These are phyloP conservation scores for Atlantisia rogersi DNA, from an alignment of 2,113 vertebrate genomes.

Conservation along the genomic window DNA sequence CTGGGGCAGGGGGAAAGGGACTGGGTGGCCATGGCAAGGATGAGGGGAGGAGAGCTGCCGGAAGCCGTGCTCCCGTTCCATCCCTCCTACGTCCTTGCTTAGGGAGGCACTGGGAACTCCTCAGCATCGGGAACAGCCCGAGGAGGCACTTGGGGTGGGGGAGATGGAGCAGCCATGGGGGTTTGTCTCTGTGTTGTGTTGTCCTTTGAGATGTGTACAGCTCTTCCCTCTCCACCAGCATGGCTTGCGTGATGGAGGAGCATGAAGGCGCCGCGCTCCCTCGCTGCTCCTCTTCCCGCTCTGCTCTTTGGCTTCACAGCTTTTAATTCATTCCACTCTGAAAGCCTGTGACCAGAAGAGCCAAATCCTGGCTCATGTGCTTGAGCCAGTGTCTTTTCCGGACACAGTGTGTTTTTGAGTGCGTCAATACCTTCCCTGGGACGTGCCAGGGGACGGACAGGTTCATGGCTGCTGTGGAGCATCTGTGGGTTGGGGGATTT, in stretches of 20 bases:
- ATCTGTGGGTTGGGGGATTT: fast-evolving
- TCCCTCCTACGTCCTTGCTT: background rate
- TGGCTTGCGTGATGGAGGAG: background rate
- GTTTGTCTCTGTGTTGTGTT: background rate
- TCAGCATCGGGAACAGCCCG: background rate
- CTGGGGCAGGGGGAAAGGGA: background rate
- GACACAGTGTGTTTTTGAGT: fast-evolving
- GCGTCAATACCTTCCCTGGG: fast-evolving
- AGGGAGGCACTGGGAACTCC: background rate
- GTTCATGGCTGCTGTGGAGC: fast-evolving
- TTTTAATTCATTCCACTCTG: background rate
- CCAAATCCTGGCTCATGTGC: fast-evolving
- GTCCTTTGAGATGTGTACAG: fast-evolving
- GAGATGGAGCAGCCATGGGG: too few relatives aligned
- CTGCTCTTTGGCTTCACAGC: background rate
- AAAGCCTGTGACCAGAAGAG: background rate
- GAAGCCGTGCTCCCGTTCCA: fast-evolving
- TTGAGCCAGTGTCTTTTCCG: fast-evolving
- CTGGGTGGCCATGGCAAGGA: conserved; percentile 26
- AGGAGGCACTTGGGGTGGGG: background rate
- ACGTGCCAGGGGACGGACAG: fast-evolving
- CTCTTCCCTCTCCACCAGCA: background rate
- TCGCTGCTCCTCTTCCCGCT: background rate
- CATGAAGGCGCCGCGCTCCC: fast-evolving
- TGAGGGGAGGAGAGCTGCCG: background rate